Percentiles rank a stretch among this genome's conserved stretches.
Conservation (phyloP, 2,888 invertebrate species). For the Papilio demoleus region DNA sequence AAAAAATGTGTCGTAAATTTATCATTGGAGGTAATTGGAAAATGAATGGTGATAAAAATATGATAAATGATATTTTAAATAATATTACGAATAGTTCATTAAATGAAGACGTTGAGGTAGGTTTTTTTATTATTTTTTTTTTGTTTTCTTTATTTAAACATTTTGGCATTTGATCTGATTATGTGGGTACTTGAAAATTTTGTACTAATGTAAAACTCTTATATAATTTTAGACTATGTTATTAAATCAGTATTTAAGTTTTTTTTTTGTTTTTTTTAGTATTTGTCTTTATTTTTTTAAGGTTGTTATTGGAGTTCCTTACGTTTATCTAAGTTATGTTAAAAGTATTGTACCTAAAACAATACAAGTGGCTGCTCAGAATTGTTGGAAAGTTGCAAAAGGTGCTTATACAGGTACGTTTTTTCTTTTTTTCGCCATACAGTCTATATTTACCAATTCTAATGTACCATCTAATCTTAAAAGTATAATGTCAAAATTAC, state of each 20-base stretch:
- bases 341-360: conserved; percentile 87
- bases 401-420: conserved; percentile 94
- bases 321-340: conserved; percentile 91
- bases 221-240: too few relatives aligned
- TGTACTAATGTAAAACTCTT: too few relatives aligned
- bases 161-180: too few relatives aligned
- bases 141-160: too few relatives aligned
- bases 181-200: too few relatives aligned
- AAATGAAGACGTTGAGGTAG: conserved; percentile 90
- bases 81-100: conserved; percentile 90
- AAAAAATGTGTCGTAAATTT: conserved; percentile 93
- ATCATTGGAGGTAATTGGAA: conserved; percentile 99
- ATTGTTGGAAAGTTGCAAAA: conserved; percentile 95
- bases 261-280: too few relatives aligned
- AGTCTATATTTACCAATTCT: too few relatives aligned
- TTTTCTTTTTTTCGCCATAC: not conserved
- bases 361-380: conserved; percentile 95
- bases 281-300: conserved; percentile 56
- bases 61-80: conserved; percentile 91
- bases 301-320: conserved; percentile 95
- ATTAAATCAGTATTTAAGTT: too few relatives aligned
- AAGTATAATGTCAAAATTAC: too few relatives aligned
- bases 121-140: not conserved
- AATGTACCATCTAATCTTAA: too few relatives aligned
- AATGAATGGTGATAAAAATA: conserved; percentile 97